Evolutionary conservation across 2,113 vertebrate genomes (phyloP), one percentile per base, ranked within the genome.

Genomic region (Cynoglossus semilaevis): DNA sequence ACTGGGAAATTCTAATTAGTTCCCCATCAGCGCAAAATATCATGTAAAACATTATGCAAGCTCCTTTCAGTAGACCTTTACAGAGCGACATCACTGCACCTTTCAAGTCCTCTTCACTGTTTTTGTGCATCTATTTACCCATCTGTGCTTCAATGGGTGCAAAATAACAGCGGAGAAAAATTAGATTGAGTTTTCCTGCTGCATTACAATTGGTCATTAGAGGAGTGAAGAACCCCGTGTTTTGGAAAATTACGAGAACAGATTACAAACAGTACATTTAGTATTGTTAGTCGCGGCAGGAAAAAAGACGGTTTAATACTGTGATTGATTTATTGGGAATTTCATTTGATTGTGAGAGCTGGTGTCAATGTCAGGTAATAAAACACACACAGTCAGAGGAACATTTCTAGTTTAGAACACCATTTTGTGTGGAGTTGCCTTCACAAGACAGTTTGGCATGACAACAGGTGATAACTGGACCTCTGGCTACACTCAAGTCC

Each of bases 21-120:
- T 62, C 22, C 53, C 58, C 22, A 18, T 34, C 45, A 61, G 54
- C 45, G 41, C 44, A 67, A 70, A 60, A 58, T 80, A 71, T 69
- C 54, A 62, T 60, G 48, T 48, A 67, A 53, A 72, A 71, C 71
- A 58, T 68, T 57, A 69, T 22, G 19, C 51, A 50, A 56, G 51
- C 44, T 56, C 45, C 14, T 44, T 61, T 80, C 66, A 80, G 72
- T 64, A 55, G 53, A 68, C 61, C 68, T 79, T 79, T 60, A 84
- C 66, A 70, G 37, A 51, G 63, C 60, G 65, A 83, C 67, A 76
- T 43, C 53, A 63, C 51, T 58, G 54, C 48, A 67, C 54, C 70
- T 76, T 78, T 82, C 49, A 72, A 75, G 77, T 77, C 63, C 74
- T 53, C 66, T 79, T 47, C 18, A 74, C 57, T 61, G 49, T 40